Evolutionary conservation across 2,797 vertebrate species (phyloP).

Genomic region (Centroberyx gerrardi): DNA sequence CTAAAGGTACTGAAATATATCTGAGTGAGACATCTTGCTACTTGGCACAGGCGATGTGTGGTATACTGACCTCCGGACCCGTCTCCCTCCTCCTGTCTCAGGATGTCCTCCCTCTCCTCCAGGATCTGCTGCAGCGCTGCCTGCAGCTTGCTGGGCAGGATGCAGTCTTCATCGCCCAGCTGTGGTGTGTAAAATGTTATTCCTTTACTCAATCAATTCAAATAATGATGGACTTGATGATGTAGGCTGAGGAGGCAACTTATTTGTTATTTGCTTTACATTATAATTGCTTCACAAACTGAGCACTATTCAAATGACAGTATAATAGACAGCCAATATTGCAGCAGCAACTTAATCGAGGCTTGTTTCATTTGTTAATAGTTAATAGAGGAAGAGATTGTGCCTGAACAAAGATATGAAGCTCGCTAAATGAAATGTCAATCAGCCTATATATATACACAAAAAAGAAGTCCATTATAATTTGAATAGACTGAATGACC

Average conservation of each 20-base stretch:
- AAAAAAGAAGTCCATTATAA: neutral
- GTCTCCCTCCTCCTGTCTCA: constrained; percentile 81
- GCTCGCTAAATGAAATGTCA: constrained; percentile 11
- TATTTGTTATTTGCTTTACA: no score
- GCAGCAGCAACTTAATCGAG: neutral
- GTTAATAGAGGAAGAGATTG: neutral
- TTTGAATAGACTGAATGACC: neutral
- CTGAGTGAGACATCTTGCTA: no score
- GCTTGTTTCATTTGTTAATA: neutral
- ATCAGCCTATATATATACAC: constrained; percentile 11
- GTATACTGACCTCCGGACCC: constrained; percentile 71
- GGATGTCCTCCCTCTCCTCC: constrained; percentile 92
- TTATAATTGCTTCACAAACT: no score
- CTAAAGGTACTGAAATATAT: no score
- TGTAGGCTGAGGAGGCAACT: no score
- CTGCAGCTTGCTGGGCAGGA: constrained; percentile 96
- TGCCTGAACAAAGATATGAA: neutral
- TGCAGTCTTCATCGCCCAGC: constrained; percentile 96
- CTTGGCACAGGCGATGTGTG: neutral
- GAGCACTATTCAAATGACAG: no score
- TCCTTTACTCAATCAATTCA: no score
- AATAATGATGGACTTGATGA: no score
- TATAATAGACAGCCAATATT: no score
- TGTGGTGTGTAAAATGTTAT: constrained; percentile 53
- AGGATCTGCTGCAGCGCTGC: constrained; percentile 94